phyloP scores from a whole-genome alignment of 2,888 invertebrate species.

The Stenichneumon culpator region DNA sequence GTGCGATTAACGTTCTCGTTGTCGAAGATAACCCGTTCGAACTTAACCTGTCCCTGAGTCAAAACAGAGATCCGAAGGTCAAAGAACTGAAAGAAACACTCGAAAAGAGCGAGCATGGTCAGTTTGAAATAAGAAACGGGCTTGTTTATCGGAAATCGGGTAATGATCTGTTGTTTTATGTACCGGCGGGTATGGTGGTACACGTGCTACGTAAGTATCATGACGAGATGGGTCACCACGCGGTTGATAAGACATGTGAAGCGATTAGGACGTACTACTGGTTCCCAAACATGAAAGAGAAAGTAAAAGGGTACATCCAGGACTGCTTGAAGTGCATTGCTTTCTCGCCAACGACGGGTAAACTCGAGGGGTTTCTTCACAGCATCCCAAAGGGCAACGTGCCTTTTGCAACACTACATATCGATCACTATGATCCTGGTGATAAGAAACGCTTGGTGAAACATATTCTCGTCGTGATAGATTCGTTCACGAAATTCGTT shows the following conservation, averaged over 20 bases:
- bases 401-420: slow-evolving; percentile 65
- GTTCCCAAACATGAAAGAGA: slow-evolving; percentile 60
- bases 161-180: slow-evolving; percentile 40
- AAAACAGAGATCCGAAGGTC: too few species aligned
- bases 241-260: slow-evolving; percentile 63
- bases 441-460: slow-evolving; percentile 73
- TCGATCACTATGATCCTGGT: slow-evolving; percentile 70
- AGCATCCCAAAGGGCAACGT: slow-evolving; percentile 63
- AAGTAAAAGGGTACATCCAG: slow-evolving; percentile 32
- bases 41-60: too few species aligned
- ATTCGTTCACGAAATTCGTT: slow-evolving; percentile 75
- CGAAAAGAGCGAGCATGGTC: neutral
- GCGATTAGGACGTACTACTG: slow-evolving; percentile 61
- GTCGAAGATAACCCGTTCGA: too few species aligned
- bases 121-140: neutral
- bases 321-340: slow-evolving; percentile 69
- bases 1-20: too few species aligned
- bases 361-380: slow-evolving; percentile 65
- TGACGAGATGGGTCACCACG: slow-evolving; percentile 69
- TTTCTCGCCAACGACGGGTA: slow-evolving; percentile 55
- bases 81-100: neutral
- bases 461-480: slow-evolving; percentile 74
- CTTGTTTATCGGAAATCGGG: neutral
- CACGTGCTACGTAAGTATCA: slow-evolving; percentile 64
- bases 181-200: slow-evolving; percentile 60